A percentile compares a stretch with the other conserved stretches of the same genome.
Conservation (phyloP, 2,113 vertebrate species). For the Sturnira hondurensis region DNA sequence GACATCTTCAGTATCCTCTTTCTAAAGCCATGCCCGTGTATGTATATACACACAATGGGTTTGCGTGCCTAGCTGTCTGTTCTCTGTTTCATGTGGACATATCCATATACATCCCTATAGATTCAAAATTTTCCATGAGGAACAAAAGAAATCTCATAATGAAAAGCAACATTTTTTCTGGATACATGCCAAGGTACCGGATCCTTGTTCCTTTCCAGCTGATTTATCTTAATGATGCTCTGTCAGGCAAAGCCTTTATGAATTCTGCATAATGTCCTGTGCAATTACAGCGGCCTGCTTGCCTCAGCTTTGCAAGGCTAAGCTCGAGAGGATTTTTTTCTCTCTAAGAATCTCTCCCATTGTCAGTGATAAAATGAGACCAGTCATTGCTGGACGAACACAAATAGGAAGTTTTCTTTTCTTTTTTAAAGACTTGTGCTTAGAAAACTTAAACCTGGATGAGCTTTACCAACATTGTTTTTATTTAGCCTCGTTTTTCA, state of each 20-base stretch:
- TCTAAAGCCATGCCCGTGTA: not conserved
- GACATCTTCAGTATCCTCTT: not conserved
- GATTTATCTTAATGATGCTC: slow-evolving; percentile 65
- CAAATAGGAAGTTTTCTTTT: not conserved
- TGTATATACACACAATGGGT: not conserved
- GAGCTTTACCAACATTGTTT: slow-evolving; percentile 53
- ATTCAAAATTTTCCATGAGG: slow-evolving; percentile 48
- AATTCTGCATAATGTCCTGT: slow-evolving; percentile 15
- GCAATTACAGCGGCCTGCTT: not conserved
- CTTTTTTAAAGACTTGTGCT: slow-evolving; percentile 18
- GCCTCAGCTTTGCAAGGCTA: not conserved
- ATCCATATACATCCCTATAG: not conserved
- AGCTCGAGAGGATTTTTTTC: not conserved
- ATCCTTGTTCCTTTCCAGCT: slow-evolving; percentile 56
- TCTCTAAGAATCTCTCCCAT: not conserved
- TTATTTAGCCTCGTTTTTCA: slow-evolving; percentile 20
- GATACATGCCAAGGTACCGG: slow-evolving; percentile 40
- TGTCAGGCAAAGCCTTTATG: slow-evolving; percentile 50
- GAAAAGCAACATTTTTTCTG: slow-evolving; percentile 64
- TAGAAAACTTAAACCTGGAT: slow-evolving; percentile 20
- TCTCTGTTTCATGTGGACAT: not conserved
- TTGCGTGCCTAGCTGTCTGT: not conserved
- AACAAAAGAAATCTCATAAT: slow-evolving; percentile 62
- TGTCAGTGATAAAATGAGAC: not conserved
- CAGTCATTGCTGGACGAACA: not conserved